These are phyloP conservation scores for Hozukius guyotensis DNA, from an alignment of 2,797 vertebrate species.

Conservation along the genomic window DNA sequence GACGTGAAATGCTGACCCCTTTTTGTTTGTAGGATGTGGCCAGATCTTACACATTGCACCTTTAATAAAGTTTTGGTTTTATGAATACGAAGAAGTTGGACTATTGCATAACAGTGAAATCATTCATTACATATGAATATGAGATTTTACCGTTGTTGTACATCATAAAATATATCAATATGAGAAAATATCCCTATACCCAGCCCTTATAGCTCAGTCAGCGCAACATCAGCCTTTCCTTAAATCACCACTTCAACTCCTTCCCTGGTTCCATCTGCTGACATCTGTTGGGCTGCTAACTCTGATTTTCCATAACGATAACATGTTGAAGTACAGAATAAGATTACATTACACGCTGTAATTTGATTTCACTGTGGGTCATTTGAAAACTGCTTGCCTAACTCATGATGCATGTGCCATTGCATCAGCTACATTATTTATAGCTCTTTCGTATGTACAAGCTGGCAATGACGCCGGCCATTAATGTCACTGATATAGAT, in stretches of 20 bases:
- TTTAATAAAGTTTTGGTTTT: background rate
- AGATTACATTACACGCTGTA: slow-evolving; percentile 44
- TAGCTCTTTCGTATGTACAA: slow-evolving; percentile 49
- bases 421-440: slow-evolving; percentile 70
- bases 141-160: background rate
- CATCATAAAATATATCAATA: background rate
- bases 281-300: slow-evolving; percentile 13
- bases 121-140: background rate
- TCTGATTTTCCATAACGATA: slow-evolving; percentile 47
- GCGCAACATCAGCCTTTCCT: background rate
- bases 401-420: slow-evolving; percentile 44
- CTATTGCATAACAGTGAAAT: background rate
- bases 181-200: background rate
- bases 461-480: slow-evolving; percentile 28
- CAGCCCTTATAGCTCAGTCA: background rate
- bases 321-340: slow-evolving; percentile 35
- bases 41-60: too few species aligned
- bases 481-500: slow-evolving; percentile 51
- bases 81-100: background rate
- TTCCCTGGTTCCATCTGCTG: background rate
- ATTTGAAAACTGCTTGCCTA: slow-evolving; percentile 45
- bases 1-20: too few species aligned
- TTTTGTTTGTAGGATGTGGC: too few species aligned
- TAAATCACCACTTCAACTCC: background rate
- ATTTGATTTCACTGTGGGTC: slow-evolving; percentile 47